A percentile compares a stretch with the other conserved stretches of the same genome.
Evolutionary conservation across 2,888 invertebrate genomes (phyloP).

Genomic region (Troides oblongomaculatus): DNA sequence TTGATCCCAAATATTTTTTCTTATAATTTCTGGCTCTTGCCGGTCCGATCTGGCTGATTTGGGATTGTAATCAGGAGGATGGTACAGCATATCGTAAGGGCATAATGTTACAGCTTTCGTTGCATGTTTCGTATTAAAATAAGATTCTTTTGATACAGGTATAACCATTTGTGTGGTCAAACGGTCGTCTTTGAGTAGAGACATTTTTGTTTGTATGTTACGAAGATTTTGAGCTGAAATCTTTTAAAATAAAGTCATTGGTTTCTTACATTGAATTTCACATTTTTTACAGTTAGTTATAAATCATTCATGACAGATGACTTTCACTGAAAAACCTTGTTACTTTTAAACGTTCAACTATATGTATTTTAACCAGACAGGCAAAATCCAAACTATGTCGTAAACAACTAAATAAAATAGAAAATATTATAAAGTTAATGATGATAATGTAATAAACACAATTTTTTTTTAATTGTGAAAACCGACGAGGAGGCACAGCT

Average conservation of each 20-base stretch:
- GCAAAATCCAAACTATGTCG: neutral
- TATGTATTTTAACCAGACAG: neutral
- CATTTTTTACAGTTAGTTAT: neutral
- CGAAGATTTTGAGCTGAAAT: neutral
- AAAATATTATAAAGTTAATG: no score
- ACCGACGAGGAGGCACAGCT: no score
- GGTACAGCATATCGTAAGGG: constrained; percentile 71
- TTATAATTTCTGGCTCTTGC: constrained; percentile 64
- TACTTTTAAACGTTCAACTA: neutral
- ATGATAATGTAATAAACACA: no score
- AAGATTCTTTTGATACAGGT: constrained; percentile 60
- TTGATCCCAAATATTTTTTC: constrained; percentile 69
- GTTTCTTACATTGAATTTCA: neutral
- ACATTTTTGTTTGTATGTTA: constrained; percentile 27
- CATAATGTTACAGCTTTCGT: constrained; percentile 50
- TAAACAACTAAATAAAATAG: no score
- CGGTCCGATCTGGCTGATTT: constrained; percentile 67
- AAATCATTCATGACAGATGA: neutral
- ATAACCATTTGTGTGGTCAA: constrained; percentile 61
- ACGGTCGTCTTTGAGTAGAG: constrained; percentile 42
- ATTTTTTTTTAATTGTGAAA: no score
- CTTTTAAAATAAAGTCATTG: neutral
- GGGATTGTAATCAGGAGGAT: constrained; percentile 72
- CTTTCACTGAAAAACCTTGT: neutral
- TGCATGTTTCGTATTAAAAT: constrained; percentile 64